Conservation (phyloP, 2,797 vertebrate genomes). For the Premnoplex brunnescens region DNA sequence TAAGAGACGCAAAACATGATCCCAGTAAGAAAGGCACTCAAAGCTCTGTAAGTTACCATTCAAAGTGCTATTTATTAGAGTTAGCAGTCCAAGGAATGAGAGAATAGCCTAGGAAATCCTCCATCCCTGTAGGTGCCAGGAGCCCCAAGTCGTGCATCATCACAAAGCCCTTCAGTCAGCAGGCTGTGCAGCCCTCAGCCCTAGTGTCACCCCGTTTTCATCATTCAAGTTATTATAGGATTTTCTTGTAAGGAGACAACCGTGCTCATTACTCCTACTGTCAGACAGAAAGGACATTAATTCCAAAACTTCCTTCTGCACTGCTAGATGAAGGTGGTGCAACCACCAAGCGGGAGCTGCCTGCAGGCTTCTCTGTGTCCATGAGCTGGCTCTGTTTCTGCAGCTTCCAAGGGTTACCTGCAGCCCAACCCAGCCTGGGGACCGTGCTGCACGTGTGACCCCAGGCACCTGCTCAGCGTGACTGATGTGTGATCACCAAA, state of each 20-base stretch:
- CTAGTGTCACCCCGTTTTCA: neutral
- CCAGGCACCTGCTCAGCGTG: fast-evolving
- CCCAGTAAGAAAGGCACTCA: neutral
- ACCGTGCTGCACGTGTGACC: fast-evolving
- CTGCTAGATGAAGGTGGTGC: neutral
- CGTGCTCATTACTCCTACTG: neutral
- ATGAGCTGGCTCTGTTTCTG: neutral
- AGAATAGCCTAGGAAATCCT: neutral
- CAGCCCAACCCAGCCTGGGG: no score
- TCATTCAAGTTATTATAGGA: neutral
- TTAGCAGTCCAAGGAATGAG: neutral
- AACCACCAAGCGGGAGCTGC: neutral
- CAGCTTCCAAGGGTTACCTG: fast-evolving
- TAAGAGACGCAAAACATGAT: neutral
- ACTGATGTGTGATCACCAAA: no score
- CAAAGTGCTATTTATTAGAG: neutral
- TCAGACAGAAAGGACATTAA: neutral
- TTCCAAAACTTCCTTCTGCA: neutral
- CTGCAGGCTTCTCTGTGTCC: neutral
- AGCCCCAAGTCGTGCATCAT: fast-evolving
- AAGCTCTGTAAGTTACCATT: neutral
- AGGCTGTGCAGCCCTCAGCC: neutral
- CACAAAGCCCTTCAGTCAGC: neutral
- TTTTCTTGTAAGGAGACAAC: neutral
- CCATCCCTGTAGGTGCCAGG: neutral